Base-by-base conservation (phyloP, 2,888 invertebrate species). In the Xylophagus ater region DNA sequence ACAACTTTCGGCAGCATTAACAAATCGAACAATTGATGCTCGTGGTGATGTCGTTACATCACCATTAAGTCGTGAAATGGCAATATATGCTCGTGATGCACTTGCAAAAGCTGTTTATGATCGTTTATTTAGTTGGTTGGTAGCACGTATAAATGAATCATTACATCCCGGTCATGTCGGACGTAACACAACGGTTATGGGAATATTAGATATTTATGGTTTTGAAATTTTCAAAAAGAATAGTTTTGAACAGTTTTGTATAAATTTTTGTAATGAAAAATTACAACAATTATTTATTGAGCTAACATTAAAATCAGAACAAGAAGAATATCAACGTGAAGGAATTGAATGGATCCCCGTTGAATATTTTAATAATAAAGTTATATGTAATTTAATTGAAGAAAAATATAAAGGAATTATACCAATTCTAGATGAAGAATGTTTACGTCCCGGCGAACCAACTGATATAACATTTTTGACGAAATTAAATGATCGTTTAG, bases 191-290 rank as follows among this genome's bases (percentile, higher is more conserved):
- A 72, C 73, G 2, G 81, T 89, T 1, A 86, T 92, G 66, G 92
- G 92, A 2, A 86, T 93, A 49, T 66, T 93, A 48, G 92, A 93
- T 60, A 93, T 93, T 52, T 93, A 93, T 54, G 93, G 92, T 34
- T 93, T 93, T 59, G 92, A 93, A 65, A 88, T 93, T 48, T 90
- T 93, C 68, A 76, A 84, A 37, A 81, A 76, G 50, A 93, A 93
- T 58, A 84, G 84, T 81, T 62, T 57, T 44, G 60, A 62, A 61
- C 92, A 93, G 65, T 85, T 93, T 60, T 92, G 92, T 68, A 93
- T 93, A 46, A 93, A 93, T 67, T 92, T 85, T 68, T 93, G 92
- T 62, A 93, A 93, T 60, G 92, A 93, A 67, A 93, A 93, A 62
- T 71, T 93, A 44, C 92, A 93, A 60, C 92, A 93, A 64, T 67